Percentiles rank a stretch among this genome's conserved stretches.
phyloP scores from a whole-genome alignment of 2,888 invertebrate species.

The Ectropis crepuscularia region DNA sequence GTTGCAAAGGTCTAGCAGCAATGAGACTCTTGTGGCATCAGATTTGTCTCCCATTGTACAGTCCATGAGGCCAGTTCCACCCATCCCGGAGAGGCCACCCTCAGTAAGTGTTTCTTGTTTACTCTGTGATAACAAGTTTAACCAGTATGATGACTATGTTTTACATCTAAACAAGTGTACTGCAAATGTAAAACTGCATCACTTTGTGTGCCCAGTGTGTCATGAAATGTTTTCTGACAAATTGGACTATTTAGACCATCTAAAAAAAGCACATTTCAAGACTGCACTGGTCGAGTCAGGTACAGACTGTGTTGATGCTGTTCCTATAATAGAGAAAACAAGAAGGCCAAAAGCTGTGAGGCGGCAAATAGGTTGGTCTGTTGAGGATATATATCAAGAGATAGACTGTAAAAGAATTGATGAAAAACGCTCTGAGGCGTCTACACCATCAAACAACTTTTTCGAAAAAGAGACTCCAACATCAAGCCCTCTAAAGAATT shows the following conservation, averaged over 20 bases:
- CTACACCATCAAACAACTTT: conserved; percentile 75
- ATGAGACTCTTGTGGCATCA: conserved; percentile 75
- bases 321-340: conserved; percentile 70
- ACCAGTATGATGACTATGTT: conserved; percentile 72
- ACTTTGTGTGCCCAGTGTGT: conserved; percentile 76
- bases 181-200: conserved; percentile 77
- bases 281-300: conserved; percentile 54
- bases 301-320: conserved; percentile 73
- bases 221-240: conserved; percentile 77
- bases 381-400: conserved; percentile 81
- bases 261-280: conserved; percentile 66
- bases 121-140: conserved; percentile 74
- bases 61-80: conserved; percentile 47
- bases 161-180: conserved; percentile 75
- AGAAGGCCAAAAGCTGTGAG: conserved; percentile 72
- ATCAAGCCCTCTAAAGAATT: conserved; percentile 77
- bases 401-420: conserved; percentile 76
- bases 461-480: conserved; percentile 71
- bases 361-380: conserved; percentile 80
- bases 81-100: conserved; percentile 46
- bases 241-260: conserved; percentile 68
- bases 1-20: conserved; percentile 70
- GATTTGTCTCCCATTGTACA: conserved; percentile 56
- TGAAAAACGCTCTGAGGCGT: conserved; percentile 67
- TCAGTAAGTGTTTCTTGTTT: conserved; percentile 70